Conservation (phyloP, 2,113 vertebrate genomes). For the Colinus virginianus region DNA sequence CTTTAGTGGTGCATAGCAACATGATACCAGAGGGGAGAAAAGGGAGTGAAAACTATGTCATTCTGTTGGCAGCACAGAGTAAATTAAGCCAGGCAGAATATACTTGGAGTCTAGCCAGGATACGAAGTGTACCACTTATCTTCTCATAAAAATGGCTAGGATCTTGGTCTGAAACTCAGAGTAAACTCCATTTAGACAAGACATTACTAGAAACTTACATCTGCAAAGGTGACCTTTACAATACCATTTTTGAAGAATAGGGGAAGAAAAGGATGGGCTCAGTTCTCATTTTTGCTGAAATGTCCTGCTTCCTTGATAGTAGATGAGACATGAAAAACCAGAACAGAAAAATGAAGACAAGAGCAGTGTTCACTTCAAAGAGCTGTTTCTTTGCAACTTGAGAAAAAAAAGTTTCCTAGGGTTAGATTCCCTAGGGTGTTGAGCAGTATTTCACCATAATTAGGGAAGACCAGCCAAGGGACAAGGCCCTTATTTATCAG, state of each 20-base stretch:
- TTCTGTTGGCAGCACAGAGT: neutral
- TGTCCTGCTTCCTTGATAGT: neutral
- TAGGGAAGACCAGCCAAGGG: neutral
- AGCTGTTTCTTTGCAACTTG: neutral
- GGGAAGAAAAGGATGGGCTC: neutral
- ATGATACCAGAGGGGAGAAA: neutral
- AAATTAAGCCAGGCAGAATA: conserved; percentile 11
- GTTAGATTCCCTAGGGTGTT: neutral
- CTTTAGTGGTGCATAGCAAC: neutral
- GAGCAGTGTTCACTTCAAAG: neutral
- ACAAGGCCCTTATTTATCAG: neutral
- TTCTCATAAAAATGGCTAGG: neutral
- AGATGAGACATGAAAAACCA: neutral
- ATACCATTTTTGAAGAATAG: neutral
- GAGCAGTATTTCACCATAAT: neutral
- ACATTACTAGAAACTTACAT: neutral
- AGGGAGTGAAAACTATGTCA: neutral
- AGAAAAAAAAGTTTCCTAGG: neutral
- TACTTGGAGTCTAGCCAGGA: neutral
- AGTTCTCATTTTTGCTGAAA: neutral
- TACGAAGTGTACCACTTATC: conserved; percentile 15
- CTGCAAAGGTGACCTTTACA: neutral
- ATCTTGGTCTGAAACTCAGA: neutral
- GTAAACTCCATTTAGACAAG: neutral
- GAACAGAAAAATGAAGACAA: neutral